Conservation (phyloP, 2,888 invertebrate genomes). For the Sarcophaga rosellei region DNA sequence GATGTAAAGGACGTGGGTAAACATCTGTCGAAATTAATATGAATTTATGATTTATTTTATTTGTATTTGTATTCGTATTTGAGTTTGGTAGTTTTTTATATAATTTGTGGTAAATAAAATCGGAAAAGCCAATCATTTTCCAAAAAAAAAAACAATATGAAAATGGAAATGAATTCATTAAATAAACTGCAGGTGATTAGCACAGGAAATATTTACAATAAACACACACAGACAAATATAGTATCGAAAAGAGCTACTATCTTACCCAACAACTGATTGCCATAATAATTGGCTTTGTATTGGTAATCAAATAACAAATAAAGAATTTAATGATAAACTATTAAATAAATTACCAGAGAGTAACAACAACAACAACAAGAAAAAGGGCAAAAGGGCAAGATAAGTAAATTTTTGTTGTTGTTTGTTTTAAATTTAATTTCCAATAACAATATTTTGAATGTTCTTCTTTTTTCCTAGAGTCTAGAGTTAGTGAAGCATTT, state of each 20-base stretch:
- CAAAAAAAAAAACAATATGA: slow-evolving; percentile 12
- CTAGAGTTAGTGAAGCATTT: neutral
- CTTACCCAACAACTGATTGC: too few relatives aligned
- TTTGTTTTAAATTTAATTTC: too few relatives aligned
- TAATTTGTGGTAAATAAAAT: neutral
- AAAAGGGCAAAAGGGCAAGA: too few relatives aligned
- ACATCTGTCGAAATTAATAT: slow-evolving; percentile 32
- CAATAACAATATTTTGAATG: neutral
- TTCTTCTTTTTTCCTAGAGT: neutral
- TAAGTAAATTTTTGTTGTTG: too few relatives aligned
- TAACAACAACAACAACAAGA: too few relatives aligned
- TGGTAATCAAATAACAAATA: too few relatives aligned
- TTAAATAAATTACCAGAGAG: too few relatives aligned
- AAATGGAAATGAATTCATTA: slow-evolving; percentile 22
- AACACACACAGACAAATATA: neutral
- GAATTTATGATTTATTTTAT: slow-evolving; percentile 2
- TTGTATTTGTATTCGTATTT: neutral
- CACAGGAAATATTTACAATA: neutral
- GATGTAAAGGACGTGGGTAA: slow-evolving; percentile 2
- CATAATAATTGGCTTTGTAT: too few relatives aligned
- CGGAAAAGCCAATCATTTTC: neutral
- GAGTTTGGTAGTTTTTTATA: neutral
- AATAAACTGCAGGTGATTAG: neutral
- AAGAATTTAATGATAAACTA: too few relatives aligned
- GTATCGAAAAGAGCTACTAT: neutral